Evolutionary conservation across 2,888 invertebrate species (phyloP).

Genomic region (Lasioglossum pauxillum): DNA sequence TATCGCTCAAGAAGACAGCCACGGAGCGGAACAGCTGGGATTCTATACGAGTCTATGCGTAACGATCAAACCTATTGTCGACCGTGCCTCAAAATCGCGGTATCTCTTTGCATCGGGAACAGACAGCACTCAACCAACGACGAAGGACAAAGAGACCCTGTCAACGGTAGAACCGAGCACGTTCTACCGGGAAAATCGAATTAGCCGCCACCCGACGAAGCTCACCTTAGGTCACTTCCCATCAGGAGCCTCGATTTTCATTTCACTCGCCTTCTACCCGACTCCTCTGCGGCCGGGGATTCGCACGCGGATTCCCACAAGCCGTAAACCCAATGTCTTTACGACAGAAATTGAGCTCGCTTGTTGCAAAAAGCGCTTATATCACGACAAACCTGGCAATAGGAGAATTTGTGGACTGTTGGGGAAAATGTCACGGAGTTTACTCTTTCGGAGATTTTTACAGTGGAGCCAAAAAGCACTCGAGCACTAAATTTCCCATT

Average conservation of each 20-base stretch:
- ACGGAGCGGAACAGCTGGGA: not conserved
- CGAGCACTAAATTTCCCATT: no score
- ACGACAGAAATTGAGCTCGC: not conserved
- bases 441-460: not conserved
- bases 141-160: slow-evolving; percentile 35
- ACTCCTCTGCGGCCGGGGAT: not conserved
- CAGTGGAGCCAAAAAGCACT: not conserved
- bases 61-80: not conserved
- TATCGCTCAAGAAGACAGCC: not conserved
- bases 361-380: not conserved
- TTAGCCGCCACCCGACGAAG: slow-evolving; percentile 29
- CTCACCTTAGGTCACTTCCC: not conserved
- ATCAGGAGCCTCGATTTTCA: slow-evolving; percentile 13
- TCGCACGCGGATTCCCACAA: not conserved
- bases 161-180: slow-evolving; percentile 3
- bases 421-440: not conserved
- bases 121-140: slow-evolving; percentile 11
- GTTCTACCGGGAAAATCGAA: slow-evolving; percentile 52
- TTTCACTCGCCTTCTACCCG: not conserved
- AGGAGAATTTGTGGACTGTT: not conserved
- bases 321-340: not conserved
- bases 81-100: not conserved
- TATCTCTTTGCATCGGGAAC: slow-evolving; percentile 10
- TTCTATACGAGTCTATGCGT: not conserved
- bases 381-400: not conserved